Base-by-base conservation (phyloP, 2,888 invertebrate species). In the Strigamia crassipes region DNA sequence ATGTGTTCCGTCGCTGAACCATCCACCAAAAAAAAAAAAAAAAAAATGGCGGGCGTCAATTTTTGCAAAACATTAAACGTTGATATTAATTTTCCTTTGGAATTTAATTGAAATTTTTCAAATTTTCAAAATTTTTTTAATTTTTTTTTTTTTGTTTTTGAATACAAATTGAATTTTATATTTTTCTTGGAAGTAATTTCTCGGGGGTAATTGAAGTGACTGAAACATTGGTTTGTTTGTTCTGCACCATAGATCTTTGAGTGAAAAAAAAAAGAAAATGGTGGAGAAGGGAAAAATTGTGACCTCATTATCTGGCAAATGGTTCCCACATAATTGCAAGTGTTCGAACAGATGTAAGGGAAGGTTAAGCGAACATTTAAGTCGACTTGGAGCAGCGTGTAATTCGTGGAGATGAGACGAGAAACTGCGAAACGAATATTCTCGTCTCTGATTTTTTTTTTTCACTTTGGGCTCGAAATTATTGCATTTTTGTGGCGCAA, bases 181-280 rank as follows among this genome's bases (percentile, higher is more conserved):
- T 27, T 21, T 61, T 61, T 21, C 23, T n/a, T 61, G 61, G 23
- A 21, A 61, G 61, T 61, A 61, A 61, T 61, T 61, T 23, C 21
- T 61, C 61, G 2, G 10, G 18, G 18, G 61, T 61, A 61, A 61
- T 61, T 61, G 61, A 61, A 61, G 61, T 61, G 61, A 23, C 18
- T 61, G 61, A 61, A 61, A 61, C 61, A 61, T 61, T 61, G 61
- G 61, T 61, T 61, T 61, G 61, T 61, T 61, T 61, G 61, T 61
- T 61, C 61, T 61, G 61, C 61, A 23, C 61, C 61, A 61, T 61
- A 61, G 61, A 61, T 61, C 61, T 61, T 61, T 61, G 18, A 61
- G 21, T 61, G 18, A 61, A 61, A 61, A 18, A 61, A 61, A 61
- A 23, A 18, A 61, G 21, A 61, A 23, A 61, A 18, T 10, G 61